Base-by-base conservation (phyloP, 2,797 vertebrate species). In the Melanotaenia parkinsoni region DNA sequence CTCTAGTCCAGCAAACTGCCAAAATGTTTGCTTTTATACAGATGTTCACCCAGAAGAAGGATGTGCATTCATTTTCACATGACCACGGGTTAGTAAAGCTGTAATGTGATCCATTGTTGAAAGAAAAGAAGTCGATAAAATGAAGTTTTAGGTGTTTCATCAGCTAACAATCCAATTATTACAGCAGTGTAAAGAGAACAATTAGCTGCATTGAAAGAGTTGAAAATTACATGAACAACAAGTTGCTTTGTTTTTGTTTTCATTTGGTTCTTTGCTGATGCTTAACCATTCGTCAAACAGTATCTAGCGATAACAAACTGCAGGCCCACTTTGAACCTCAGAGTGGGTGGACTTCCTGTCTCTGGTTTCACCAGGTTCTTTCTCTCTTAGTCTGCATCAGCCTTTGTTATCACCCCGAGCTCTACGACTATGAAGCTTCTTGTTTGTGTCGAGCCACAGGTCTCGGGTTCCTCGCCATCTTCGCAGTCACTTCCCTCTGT, bases 401-500 rank as follows among this genome's bases (percentile, higher is more conserved):
- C 60, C 33, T 11, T 20, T 58, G 79, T 91, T 93, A 92, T 93
- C 92, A 63, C 60, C 2, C 65, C 51, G 3, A 79, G 77, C 85
- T 70, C 70, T 60, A 20, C n/a, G 35, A 85, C 79, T 70, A 59
- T 80, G 77, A 74, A 79, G 88, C 76, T 79, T 79, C 82, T 89
- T 89, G 87, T 89, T 90, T 91, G 77, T 63, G 68, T 77, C 18
- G 60, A 74, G 82, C 93, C 90, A 81, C 67, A n/a, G 58, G 86
- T 90, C 91, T 90, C 81, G 63, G 82, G 77, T 92, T 89, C 89
- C 94, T 88, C 90, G 83, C 91, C 93, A 93, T 94, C 93, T 93
- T 90, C 92, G 82, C 90, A 88, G 94, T 96, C 96, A 95, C 94
- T 97, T 97, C 97, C 96, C 95, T 83, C 86, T 88, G 86, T 86